phyloP scores from a whole-genome alignment of 2,888 invertebrate species.

The Xestia rhomboidea region DNA sequence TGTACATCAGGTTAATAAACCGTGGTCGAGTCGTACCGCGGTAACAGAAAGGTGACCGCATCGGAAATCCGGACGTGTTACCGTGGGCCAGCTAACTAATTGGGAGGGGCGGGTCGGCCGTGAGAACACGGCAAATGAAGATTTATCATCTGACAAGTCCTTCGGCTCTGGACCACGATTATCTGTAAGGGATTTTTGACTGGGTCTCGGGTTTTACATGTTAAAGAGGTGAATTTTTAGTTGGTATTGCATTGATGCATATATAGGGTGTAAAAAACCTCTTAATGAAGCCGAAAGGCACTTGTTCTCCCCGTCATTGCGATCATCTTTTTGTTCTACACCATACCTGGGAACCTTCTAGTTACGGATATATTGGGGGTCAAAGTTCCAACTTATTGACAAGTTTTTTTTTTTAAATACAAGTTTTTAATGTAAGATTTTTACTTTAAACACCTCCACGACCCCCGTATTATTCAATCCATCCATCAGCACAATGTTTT shows the following conservation, averaged over 20 bases:
- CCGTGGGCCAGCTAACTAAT: slow-evolving; percentile 79
- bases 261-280: no score
- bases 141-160: slow-evolving; percentile 86
- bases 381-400: no score
- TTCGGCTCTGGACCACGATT: slow-evolving; percentile 70
- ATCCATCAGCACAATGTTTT: no score
- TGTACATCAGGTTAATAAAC: slow-evolving; percentile 57
- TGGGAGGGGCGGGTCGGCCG: slow-evolving; percentile 87
- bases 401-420: no score
- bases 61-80: slow-evolving; percentile 82
- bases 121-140: slow-evolving; percentile 89
- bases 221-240: slow-evolving; percentile 17
- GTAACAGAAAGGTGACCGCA: slow-evolving; percentile 83
- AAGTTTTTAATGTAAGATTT: no score
- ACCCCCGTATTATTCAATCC: no score
- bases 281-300: no score
- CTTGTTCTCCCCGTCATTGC: no score
- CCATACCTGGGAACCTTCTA: no score
- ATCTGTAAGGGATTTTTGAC: slow-evolving; percentile 59
- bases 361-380: no score
- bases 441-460: no score
- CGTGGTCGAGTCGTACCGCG: slow-evolving; percentile 67
- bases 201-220: slow-evolving; percentile 6
- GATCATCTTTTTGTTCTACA: no score
- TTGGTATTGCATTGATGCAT: not conserved